A percentile compares a stretch with the other conserved stretches of the same genome.
Evolutionary conservation across 1,140 invertebrate species (phyloP).

Genomic region (Ruditapes philippinarum): DNA sequence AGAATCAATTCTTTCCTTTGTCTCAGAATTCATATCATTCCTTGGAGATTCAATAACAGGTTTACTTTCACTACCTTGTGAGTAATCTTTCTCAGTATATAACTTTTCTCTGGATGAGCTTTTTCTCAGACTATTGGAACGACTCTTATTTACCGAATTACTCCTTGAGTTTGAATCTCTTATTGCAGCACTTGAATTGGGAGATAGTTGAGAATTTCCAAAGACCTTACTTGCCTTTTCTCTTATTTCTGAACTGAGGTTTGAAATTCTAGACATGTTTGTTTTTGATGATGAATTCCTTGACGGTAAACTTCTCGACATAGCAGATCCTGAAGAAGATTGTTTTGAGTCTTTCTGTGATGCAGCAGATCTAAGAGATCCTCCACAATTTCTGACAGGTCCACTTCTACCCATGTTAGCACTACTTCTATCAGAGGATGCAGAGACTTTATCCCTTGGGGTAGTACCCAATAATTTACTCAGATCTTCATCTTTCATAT

Average conservation of each 20-base stretch:
- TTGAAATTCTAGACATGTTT: constrained; percentile 32
- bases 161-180: constrained; percentile 27
- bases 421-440: background rate
- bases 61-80: background rate
- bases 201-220: constrained; percentile 2
- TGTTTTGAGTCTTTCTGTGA: constrained; percentile 47
- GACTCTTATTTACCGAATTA: constrained; percentile 1
- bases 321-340: constrained; percentile 5
- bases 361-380: background rate
- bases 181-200: background rate
- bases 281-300: constrained; percentile 56
- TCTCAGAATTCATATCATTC: constrained; percentile 35
- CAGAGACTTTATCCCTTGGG: constrained; percentile 45
- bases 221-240: constrained; percentile 51
- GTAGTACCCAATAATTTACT: constrained; percentile 72
- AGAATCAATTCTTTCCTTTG: constrained; percentile 57
- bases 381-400: constrained; percentile 45
- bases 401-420: background rate
- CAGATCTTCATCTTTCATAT: constrained; percentile 76
- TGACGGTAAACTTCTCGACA: background rate
- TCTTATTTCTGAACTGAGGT: constrained; percentile 48
- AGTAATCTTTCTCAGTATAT: background rate
- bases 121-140: constrained; percentile 12
- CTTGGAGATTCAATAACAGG: background rate
- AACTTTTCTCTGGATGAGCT: constrained; percentile 32